Percentiles rank a stretch among this genome's conserved stretches.
These are phyloP conservation scores for Conus canariensis DNA, from an alignment of 2,888 invertebrate species.

Conservation along the genomic window DNA sequence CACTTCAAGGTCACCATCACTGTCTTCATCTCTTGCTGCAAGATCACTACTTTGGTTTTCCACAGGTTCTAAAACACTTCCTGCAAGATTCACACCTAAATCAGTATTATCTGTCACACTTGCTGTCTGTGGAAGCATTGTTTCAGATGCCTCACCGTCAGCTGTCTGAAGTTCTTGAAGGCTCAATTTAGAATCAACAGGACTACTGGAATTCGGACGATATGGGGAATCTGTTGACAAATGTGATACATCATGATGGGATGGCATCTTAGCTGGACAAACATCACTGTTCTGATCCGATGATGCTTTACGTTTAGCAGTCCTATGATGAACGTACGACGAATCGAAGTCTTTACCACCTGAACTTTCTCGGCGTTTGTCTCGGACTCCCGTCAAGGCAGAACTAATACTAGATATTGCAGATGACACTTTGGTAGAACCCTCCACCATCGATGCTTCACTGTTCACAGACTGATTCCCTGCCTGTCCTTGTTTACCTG, in stretches of 20 bases:
- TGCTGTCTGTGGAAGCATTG: slow-evolving; percentile 39
- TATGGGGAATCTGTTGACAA: slow-evolving; percentile 22
- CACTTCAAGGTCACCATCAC: slow-evolving; percentile 51
- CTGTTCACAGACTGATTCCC: slow-evolving; percentile 33
- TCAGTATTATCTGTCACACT: slow-evolving; percentile 28
- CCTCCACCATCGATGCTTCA: slow-evolving; percentile 28
- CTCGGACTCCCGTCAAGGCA: slow-evolving; percentile 47
- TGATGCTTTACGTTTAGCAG: slow-evolving; percentile 34
- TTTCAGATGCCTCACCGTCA: not conserved
- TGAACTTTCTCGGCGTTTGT: slow-evolving; percentile 34
- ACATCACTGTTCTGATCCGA: slow-evolving; percentile 20
- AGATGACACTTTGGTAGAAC: slow-evolving; percentile 44
- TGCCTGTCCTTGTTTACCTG: slow-evolving; percentile 35
- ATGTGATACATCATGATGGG: slow-evolving; percentile 5
- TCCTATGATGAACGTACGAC: slow-evolving; percentile 13
- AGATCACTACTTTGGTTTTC: slow-evolving; percentile 30
- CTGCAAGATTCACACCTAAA: slow-evolving; percentile 33
- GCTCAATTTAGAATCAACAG: slow-evolving; percentile 33
- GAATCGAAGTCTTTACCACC: slow-evolving; percentile 33
- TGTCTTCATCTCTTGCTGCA: slow-evolving; percentile 45
- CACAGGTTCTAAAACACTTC: slow-evolving; percentile 37
- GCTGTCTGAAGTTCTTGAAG: not conserved
- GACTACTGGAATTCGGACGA: slow-evolving; percentile 21
- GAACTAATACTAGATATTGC: slow-evolving; percentile 52
- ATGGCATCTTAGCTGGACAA: slow-evolving; percentile 1